Evolutionary conservation across 2,797 vertebrate genomes (phyloP), one percentile per base, ranked within the genome.

Genomic region (Peromyscus nudipes): DNA sequence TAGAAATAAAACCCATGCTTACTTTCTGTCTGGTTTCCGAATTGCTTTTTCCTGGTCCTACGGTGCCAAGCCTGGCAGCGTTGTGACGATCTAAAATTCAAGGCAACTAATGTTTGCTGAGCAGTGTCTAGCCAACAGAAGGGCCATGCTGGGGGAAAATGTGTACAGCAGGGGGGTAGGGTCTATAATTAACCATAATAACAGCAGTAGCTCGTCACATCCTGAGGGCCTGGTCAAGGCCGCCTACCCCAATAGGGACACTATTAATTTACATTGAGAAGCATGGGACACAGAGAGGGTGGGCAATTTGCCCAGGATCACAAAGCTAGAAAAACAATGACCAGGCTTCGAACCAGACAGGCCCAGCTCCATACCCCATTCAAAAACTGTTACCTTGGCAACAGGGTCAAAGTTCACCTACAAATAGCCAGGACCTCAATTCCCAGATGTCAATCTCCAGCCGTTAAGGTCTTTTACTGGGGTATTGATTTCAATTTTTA

Each of bases 1-100:
- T 96, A 60, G 96, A 96, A 97, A 97, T 97, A 97, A 97, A 97
- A 91, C 25, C 1, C 71, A 96, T 97, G 98, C 98, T 98, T 96
- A 92, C 98, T 95, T 96, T 97, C 98, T 94, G 97, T 98, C 98
- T 98, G 98, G 97, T 97, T 96, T 91, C 98, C 82, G 94, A 84
- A 96, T 87, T 86, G 96, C 96, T 96, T 97, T 97, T 97, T 97
- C 96, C 97, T 95, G 96, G 94, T 96, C 69, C 65, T 75, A 73
- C 83, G 80, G 97, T 96, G 97, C 96, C 97, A 96, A 80, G 95
- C 95, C 96, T 97, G 96, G 96, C 97, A 91, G 95, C 91, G 84
- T 88, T 77, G 81, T 88, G 52, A 82, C 83, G 75, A 89, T 83
- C 79, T 95, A 67, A 91, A 95, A 97, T 94, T 96, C 93, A 75